Evolutionary conservation across 2,113 vertebrate genomes (phyloP).

Genomic region (Peucedramus taeniatus): DNA sequence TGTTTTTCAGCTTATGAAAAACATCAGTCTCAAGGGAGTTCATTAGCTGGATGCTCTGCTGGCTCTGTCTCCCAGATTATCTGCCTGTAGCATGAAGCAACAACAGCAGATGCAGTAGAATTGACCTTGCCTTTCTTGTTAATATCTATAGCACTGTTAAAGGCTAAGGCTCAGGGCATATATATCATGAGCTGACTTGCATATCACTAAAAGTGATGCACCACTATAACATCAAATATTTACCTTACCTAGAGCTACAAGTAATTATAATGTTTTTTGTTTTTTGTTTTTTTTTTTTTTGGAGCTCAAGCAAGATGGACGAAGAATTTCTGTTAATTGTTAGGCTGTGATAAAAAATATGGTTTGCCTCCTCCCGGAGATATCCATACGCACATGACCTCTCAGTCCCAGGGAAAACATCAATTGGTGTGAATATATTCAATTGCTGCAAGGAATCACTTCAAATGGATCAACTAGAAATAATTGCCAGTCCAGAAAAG

Average conservation of each 20-base stretch:
- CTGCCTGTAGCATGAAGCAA: slow-evolving; percentile 4
- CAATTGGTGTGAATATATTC: slow-evolving; percentile 38
- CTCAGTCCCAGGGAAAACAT: slow-evolving; percentile 24
- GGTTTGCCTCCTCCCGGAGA: neutral
- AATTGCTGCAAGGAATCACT: slow-evolving; percentile 52
- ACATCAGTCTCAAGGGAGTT: slow-evolving; percentile 65
- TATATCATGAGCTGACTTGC: slow-evolving; percentile 2
- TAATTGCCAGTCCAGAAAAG: slow-evolving; percentile 66
- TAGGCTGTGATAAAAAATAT: slow-evolving; percentile 55
- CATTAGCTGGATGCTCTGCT: slow-evolving; percentile 69
- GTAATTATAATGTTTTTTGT: slow-evolving; percentile 74
- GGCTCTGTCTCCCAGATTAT: slow-evolving; percentile 10
- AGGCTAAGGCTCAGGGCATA: slow-evolving; percentile 56
- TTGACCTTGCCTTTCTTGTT: slow-evolving; percentile 64
- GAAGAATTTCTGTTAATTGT: slow-evolving; percentile 72
- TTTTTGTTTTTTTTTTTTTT: too few species aligned
- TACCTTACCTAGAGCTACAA: slow-evolving; percentile 58
- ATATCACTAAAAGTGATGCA: slow-evolving; percentile 61
- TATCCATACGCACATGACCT: slow-evolving; percentile 14
- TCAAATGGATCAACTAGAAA: slow-evolving; percentile 61
- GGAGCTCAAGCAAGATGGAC: slow-evolving; percentile 33
- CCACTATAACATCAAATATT: slow-evolving; percentile 61
- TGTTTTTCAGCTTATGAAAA: slow-evolving; percentile 57
- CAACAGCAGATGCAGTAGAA: slow-evolving; percentile 8
- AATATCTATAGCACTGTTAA: slow-evolving; percentile 68